Evolutionary conservation across 2,888 invertebrate species (phyloP).

Genomic region (Gymnocheta viridis): DNA sequence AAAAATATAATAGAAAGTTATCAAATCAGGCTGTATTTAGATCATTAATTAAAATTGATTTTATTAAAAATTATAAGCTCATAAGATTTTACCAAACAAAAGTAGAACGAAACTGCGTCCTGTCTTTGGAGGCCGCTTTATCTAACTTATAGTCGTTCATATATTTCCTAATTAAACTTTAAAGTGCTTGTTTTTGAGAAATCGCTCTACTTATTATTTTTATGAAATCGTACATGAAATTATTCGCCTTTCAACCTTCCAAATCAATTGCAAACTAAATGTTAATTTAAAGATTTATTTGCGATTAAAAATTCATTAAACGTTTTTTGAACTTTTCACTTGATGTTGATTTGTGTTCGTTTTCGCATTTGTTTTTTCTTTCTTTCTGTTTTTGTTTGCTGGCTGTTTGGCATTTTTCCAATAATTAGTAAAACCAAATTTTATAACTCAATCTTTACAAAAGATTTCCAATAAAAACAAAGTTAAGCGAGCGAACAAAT

Average conservation of each 20-base stretch:
- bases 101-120: no score
- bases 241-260: not conserved
- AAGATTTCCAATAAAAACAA: constrained; percentile 47
- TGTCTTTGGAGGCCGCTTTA: no score
- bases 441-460: constrained; percentile 48
- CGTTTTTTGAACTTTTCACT: constrained; percentile 56
- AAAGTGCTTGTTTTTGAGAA: no score
- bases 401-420: constrained; percentile 59
- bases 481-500: constrained; percentile 27
- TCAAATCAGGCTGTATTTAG: no score
- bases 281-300: constrained; percentile 53
- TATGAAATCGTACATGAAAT: no score
- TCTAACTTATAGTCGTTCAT: no score
- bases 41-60: no score
- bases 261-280: not conserved
- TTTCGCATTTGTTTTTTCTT: not conserved
- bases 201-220: no score
- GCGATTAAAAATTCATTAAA: constrained; percentile 63
- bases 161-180: no score
- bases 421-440: constrained; percentile 48
- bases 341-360: not conserved
- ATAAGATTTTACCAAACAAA: no score
- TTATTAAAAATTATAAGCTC: no score
- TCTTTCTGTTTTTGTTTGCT: not conserved
- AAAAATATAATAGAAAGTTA: no score